A percentile compares a stretch with the other conserved stretches of the same genome.
Conservation (phyloP, 2,113 vertebrate genomes). For the Cisticola juncidis region DNA sequence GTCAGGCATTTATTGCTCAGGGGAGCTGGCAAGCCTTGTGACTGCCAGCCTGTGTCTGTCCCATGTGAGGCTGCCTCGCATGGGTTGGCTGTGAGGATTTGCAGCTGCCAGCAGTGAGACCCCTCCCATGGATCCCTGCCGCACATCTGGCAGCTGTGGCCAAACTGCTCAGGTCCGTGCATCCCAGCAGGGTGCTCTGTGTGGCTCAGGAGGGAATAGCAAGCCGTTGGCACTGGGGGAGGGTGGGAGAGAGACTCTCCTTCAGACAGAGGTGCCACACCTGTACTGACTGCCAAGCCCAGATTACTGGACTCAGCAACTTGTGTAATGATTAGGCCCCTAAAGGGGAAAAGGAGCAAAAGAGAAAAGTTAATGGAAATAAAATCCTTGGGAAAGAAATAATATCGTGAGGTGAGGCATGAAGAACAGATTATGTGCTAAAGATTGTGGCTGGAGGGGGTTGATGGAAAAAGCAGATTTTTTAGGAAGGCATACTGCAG, state of each 20-base stretch:
- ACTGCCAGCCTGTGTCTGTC: not conserved
- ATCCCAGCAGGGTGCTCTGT: fast-evolving
- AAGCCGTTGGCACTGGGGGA: not conserved
- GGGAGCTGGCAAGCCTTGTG: not conserved
- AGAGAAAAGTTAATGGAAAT: not conserved
- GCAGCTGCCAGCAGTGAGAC: not conserved
- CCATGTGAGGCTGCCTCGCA: not conserved
- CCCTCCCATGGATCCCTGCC: not conserved
- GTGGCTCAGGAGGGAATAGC: fast-evolving
- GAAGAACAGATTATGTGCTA: not conserved
- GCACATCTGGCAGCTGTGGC: not conserved
- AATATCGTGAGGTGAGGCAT: not conserved
- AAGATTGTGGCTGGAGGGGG: not conserved
- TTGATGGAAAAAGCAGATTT: not conserved
- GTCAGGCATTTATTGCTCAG: not conserved
- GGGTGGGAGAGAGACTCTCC: not conserved
- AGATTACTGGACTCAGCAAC: not conserved
- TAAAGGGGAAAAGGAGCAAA: not conserved
- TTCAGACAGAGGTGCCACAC: not conserved
- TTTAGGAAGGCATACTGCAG: not conserved
- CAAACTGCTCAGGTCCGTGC: fast-evolving
- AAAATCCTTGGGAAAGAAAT: not conserved
- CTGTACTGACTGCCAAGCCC: not conserved
- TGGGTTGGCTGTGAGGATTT: not conserved
- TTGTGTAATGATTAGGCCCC: not conserved